A percentile compares a stretch with the other conserved stretches of the same genome.
These are phyloP conservation scores for Exephanes ischioxanthus DNA, from an alignment of 2,888 invertebrate species.

Conservation along the genomic window DNA sequence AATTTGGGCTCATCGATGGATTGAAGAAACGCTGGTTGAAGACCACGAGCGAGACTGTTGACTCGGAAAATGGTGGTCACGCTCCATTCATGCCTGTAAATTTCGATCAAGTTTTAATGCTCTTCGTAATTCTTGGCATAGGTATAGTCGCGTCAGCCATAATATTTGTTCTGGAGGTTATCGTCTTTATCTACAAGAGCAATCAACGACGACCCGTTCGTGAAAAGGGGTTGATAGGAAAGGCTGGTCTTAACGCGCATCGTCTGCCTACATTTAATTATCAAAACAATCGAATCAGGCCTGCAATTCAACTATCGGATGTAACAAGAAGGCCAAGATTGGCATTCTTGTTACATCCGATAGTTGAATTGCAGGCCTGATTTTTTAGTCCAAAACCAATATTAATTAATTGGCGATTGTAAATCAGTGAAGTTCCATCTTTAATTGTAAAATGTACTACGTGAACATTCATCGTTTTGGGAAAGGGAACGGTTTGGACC, in stretches of 20 bases:
- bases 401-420: too few species aligned
- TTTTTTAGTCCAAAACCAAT: too few species aligned
- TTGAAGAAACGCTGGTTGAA: neutral
- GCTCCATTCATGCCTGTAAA: neutral
- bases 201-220: neutral
- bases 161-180: neutral
- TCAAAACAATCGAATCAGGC: too few species aligned
- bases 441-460: too few species aligned
- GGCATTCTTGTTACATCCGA: too few species aligned
- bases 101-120: neutral
- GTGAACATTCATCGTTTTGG: too few species aligned
- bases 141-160: neutral
- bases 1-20: neutral
- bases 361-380: too few species aligned
- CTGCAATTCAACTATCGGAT: too few species aligned
- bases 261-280: neutral
- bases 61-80: neutral
- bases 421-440: too few species aligned
- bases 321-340: too few species aligned
- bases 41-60: neutral
- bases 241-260: neutral
- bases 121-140: neutral
- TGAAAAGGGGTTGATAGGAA: neutral
- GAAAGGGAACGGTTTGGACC: too few species aligned
- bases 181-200: neutral